Evolutionary conservation across 2,113 vertebrate species (phyloP), one percentile per base, ranked within the genome.

Genomic region (Oophaga pumilio): DNA sequence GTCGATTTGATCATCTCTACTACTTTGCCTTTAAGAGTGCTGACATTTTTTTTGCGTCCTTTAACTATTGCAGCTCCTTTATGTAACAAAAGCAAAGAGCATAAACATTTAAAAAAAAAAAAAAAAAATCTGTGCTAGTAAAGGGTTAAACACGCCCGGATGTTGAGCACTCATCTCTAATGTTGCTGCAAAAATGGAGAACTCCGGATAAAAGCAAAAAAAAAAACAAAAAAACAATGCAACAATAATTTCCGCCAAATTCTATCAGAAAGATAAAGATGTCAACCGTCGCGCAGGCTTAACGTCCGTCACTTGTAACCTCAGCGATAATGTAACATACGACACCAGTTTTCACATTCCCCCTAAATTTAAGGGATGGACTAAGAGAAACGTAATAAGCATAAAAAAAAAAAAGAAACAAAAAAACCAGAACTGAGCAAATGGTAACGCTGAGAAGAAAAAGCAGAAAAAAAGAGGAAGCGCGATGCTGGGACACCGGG

Each of bases 391-490:
- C n/a, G 4, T 6, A 59, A 56, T 2, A 53, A 4, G 5, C 2
- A 3, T 5, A 5, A 43, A 43, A 43, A n/a, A n/a, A n/a, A 11
- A 28, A 1, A 57, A 13, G 8, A 50, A 18, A 1, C 7, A 14
- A 77, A 24, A 53, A 78, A 78, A n/a, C n/a, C 26, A 15, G 20
- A 78, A 50, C 1, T 7, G 17, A 49, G 20, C 74, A n/a, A 52
- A 52, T 76, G 74, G 68, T 18, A 76, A 76, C 11, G 50, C 20
- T n/a, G 5, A 43, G 33, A 1, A 43, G 33, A 43, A 43, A 43
- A 43, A n/a, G 12, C 10, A 66, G 18, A 52, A 9, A 56, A 57
- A 86, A 82, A 82, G 78, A 82, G 86, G 86, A 87, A 87, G 79
- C 49, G 13, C 8, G 56, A 15, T 28, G 53, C 68, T 60, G 78